Conservation (phyloP, 2,888 invertebrate species). For the Dioctria rufipes region DNA sequence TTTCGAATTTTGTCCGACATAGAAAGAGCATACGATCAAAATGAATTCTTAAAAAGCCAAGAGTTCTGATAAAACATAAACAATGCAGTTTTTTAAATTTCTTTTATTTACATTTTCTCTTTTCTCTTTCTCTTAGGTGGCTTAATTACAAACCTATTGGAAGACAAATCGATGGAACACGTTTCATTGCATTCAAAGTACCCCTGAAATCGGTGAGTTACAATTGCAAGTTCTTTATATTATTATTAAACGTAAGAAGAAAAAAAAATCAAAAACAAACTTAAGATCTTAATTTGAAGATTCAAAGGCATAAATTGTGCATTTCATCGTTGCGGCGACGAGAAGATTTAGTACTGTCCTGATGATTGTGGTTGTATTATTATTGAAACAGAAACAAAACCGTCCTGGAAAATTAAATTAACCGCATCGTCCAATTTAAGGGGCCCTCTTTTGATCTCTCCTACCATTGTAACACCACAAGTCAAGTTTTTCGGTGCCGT, state of each 20-base stretch:
- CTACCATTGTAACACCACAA: background rate
- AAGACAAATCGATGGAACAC: constrained; percentile 72
- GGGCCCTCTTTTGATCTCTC: constrained; percentile 14
- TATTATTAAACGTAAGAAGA: too few species aligned
- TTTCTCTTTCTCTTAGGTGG: constrained; percentile 67
- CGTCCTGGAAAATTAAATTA: constrained; percentile 41
- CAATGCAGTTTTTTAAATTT: background rate
- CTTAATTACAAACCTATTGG: constrained; percentile 71
- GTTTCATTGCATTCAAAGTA: constrained; percentile 76
- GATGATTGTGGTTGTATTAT: constrained; percentile 6
- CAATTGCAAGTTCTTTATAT: background rate
- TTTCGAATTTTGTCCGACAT: too few species aligned
- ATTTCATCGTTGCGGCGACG: constrained; percentile 5
- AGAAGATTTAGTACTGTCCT: background rate
- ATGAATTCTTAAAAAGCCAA: too few species aligned
- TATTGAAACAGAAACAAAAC: constrained; percentile 15
- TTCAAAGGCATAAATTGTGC: background rate
- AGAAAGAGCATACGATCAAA: too few species aligned
- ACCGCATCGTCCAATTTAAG: constrained; percentile 43
- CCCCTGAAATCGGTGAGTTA: constrained; percentile 72
- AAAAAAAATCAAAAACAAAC: background rate
- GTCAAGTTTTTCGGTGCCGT: constrained; percentile 9
- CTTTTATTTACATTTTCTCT: background rate
- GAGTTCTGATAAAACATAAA: background rate
- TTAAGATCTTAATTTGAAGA: background rate